phyloP scores from a whole-genome alignment of 1,140 invertebrate genomes.

The Hydropsyche tenuis region DNA sequence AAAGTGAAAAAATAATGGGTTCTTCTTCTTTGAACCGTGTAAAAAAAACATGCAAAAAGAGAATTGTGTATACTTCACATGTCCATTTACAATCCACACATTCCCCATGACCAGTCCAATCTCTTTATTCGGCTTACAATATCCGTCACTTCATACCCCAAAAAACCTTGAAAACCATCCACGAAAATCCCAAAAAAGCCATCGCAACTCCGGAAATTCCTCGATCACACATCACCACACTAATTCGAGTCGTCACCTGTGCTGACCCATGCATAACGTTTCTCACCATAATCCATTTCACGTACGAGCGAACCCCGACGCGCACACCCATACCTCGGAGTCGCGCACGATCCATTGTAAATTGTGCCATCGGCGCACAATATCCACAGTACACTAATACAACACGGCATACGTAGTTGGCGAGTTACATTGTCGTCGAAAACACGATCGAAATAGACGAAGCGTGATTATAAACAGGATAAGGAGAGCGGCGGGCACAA shows the following conservation, averaged over 20 bases:
- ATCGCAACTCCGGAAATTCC: too few species aligned
- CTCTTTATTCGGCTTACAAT: too few species aligned
- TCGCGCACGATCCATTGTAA: background rate
- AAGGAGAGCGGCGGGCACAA: conserved; percentile 40
- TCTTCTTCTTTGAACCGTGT: too few species aligned
- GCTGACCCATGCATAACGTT: conserved; percentile 41
- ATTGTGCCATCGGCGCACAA: background rate
- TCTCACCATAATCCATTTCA: conserved; percentile 45
- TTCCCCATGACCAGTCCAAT: too few species aligned
- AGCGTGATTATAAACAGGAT: conserved; percentile 49
- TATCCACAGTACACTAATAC: background rate
- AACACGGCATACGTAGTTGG: background rate
- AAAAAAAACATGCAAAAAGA: too few species aligned
- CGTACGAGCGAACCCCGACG: background rate
- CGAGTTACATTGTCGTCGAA: background rate
- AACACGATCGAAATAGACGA: conserved; percentile 26
- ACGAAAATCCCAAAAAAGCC: too few species aligned
- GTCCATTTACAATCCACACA: too few species aligned
- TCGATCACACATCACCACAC: too few species aligned
- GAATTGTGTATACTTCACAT: too few species aligned
- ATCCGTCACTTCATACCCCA: too few species aligned
- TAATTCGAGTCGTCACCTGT: background rate
- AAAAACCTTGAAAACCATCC: too few species aligned
- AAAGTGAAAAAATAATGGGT: too few species aligned
- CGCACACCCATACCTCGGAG: conserved; percentile 18